A percentile compares a stretch with the other conserved stretches of the same genome.
Evolutionary conservation across 1,140 invertebrate species (phyloP).

Genomic region (Brachionus rotundiformis): DNA sequence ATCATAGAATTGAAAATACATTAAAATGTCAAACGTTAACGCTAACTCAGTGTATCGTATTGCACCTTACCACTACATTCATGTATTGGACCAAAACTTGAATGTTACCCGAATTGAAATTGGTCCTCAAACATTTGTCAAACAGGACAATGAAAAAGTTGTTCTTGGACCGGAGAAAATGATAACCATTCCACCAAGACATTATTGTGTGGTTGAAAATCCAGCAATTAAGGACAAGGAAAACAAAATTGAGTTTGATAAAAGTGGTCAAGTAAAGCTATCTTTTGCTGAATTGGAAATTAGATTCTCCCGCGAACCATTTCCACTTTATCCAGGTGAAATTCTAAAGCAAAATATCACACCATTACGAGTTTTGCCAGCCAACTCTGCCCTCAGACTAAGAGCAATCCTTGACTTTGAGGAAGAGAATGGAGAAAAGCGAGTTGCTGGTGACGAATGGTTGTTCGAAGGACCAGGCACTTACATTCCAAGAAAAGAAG

Average conservation of each 20-base stretch:
- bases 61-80: constrained; percentile 66
- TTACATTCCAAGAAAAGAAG: constrained; percentile 63
- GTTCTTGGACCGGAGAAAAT: constrained; percentile 61
- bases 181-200: constrained; percentile 55
- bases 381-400: constrained; percentile 44
- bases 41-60: constrained; percentile 57
- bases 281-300: constrained; percentile 66
- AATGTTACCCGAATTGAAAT: constrained; percentile 66
- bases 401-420: constrained; percentile 51
- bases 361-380: constrained; percentile 29
- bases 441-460: constrained; percentile 51
- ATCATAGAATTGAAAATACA: constrained; percentile 1
- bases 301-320: constrained; percentile 65
- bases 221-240: constrained; percentile 63
- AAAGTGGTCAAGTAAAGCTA: constrained; percentile 63
- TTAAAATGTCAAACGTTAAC: neutral
- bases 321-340: constrained; percentile 68
- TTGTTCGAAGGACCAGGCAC: constrained; percentile 52
- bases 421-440: constrained; percentile 20
- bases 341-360: constrained; percentile 51
- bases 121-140: constrained; percentile 66
- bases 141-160: constrained; percentile 67
- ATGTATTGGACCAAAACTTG: constrained; percentile 67
- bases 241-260: constrained; percentile 60
- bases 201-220: constrained; percentile 64